Conservation (phyloP, 1,140 invertebrate genomes). For the Trialeurodes vaporariorum region DNA sequence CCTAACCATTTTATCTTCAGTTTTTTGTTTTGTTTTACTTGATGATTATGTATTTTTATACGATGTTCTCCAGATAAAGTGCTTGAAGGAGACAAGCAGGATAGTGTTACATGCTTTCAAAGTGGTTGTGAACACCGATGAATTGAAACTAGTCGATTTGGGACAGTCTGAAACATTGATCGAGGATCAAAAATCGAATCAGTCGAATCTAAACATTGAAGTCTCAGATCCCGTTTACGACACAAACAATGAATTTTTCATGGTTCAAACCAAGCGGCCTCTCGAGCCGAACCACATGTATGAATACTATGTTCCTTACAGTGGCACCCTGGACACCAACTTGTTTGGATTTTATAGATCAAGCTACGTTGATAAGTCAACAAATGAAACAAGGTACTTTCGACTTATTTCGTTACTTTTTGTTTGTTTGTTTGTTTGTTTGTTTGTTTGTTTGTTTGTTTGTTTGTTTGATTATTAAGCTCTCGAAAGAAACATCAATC, state of each 20-base stretch:
- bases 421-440: no score
- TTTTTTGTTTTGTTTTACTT: no score
- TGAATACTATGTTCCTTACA: conserved; percentile 43
- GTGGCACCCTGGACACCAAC: conserved; percentile 45
- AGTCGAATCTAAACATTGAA: no score
- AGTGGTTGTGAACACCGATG: not conserved
- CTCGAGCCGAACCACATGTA: not conserved
- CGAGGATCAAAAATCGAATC: not conserved
- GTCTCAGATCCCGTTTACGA: not conserved
- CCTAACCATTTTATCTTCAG: no score
- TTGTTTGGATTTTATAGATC: conserved; percentile 69
- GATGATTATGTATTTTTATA: no score
- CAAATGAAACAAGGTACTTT: conserved; percentile 51
- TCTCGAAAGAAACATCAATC: no score
- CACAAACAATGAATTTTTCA: not conserved
- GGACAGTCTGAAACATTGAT: not conserved
- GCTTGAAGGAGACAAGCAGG: not conserved
- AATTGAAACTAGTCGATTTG: not conserved
- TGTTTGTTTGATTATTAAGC: no score
- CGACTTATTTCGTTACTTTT: no score
- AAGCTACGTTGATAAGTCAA: conserved; percentile 49
- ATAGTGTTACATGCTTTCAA: not conserved
- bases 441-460: no score
- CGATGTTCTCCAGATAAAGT: not conserved
- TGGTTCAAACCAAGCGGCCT: not conserved